Conservation (phyloP, 2,797 vertebrate genomes). For the Acanthurus leucopareius region DNA sequence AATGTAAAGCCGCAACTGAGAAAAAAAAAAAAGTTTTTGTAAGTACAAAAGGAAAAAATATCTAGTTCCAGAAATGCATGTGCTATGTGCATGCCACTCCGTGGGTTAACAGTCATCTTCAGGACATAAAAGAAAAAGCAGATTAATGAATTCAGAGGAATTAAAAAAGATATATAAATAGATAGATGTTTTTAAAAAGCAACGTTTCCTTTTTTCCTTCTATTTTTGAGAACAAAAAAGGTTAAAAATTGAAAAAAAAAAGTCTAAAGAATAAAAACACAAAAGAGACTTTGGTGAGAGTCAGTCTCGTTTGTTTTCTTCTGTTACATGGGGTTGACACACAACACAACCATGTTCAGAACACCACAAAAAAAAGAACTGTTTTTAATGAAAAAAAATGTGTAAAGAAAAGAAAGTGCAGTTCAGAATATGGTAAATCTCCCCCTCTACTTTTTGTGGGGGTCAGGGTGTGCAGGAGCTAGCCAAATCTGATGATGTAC, state of each 20-base stretch:
- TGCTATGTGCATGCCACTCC: constrained; percentile 91
- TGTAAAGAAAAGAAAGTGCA: constrained; percentile 74
- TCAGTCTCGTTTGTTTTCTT: constrained; percentile 75
- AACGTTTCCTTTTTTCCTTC: constrained; percentile 87
- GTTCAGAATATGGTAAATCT: constrained; percentile 75
- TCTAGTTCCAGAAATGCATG: constrained; percentile 91
- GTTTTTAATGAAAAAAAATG: constrained; percentile 73
- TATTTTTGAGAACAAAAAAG: constrained; percentile 89
- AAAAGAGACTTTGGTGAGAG: constrained; percentile 78
- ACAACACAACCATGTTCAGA: constrained; percentile 87
- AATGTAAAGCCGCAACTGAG: constrained; percentile 85
- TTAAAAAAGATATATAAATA: constrained; percentile 84
- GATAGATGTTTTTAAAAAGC: constrained; percentile 88
- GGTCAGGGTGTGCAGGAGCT: constrained; percentile 78
- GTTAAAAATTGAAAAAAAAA: constrained; percentile 68
- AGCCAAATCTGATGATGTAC: constrained; percentile 73
- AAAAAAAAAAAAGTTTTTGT: constrained; percentile 73
- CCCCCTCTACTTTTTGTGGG: constrained; percentile 69
- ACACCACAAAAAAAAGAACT: constrained; percentile 79
- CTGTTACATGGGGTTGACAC: constrained; percentile 84
- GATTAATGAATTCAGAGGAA: constrained; percentile 85
- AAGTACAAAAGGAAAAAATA: constrained; percentile 82
- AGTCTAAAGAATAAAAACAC: constrained; percentile 75
- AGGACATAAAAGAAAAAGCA: constrained; percentile 87
- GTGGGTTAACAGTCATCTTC: constrained; percentile 90